Conservation (phyloP, 2,797 vertebrate genomes). For the Peromyscus eremicus region DNA sequence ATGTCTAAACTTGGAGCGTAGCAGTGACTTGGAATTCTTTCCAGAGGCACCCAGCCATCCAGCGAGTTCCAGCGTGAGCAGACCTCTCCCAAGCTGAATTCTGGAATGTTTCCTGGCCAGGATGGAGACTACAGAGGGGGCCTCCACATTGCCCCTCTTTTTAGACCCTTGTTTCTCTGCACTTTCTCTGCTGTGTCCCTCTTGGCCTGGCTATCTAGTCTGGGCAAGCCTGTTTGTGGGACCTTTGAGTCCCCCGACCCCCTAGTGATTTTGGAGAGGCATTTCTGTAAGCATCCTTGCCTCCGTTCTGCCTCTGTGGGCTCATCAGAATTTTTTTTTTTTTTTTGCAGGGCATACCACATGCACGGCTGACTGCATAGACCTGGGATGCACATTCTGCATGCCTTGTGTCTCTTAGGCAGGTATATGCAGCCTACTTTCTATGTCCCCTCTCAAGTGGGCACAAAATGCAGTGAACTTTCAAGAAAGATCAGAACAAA, state of each 20-base stretch:
- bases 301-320: no score
- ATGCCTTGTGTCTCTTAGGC: neutral
- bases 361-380: neutral
- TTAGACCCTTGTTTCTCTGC: neutral
- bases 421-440: fast-evolving
- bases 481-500: neutral
- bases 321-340: neutral
- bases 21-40: neutral
- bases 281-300: no score
- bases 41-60: constrained; percentile 41
- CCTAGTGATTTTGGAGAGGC: neutral
- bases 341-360: fast-evolving
- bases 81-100: neutral
- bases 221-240: neutral
- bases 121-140: neutral
- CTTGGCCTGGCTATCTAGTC: neutral
- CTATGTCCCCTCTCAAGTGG: neutral
- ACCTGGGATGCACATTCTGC: no score
- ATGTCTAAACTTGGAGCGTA: neutral
- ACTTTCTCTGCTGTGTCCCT: neutral
- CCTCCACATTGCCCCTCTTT: neutral
- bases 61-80: constrained; percentile 36
- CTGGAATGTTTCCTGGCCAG: constrained; percentile 30
- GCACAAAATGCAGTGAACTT: neutral
- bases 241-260: neutral